Percentiles rank a stretch among this genome's conserved stretches.
Evolutionary conservation across 2,888 invertebrate species (phyloP).

Genomic region (Helicoverpa assulta): DNA sequence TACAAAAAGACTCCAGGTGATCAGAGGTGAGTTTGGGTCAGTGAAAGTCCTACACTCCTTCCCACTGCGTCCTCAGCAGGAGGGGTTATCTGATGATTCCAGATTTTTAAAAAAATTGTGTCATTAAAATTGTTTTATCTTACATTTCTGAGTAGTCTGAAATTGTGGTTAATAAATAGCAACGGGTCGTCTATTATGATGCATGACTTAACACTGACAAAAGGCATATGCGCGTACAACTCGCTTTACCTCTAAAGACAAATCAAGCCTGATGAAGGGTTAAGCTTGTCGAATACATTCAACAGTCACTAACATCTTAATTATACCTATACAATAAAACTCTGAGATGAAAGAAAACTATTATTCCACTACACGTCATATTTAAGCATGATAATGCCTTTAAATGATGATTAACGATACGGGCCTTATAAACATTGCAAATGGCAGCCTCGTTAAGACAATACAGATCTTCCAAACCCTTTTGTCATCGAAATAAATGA

Average conservation of each 20-base stretch:
- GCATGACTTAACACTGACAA: too few species aligned
- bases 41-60: too few species aligned
- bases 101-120: too few species aligned
- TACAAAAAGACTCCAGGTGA: too few species aligned
- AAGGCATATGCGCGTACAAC: neutral
- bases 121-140: too few species aligned
- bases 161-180: too few species aligned
- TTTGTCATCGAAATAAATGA: slow-evolving; percentile 15
- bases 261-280: neutral
- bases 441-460: slow-evolving; percentile 25
- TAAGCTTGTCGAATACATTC: neutral
- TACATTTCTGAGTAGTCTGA: too few species aligned
- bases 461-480: slow-evolving; percentile 12
- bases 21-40: too few species aligned
- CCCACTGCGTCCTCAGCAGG: too few species aligned
- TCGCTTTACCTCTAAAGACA: neutral
- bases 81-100: too few species aligned
- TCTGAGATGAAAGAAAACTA: neutral
- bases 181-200: too few species aligned
- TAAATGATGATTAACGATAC: slow-evolving; percentile 17
- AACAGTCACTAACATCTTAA: slow-evolving; percentile 2
- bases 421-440: neutral
- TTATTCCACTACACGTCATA: neutral
- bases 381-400: slow-evolving; percentile 13
- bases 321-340: slow-evolving; percentile 2